Base-by-base conservation (phyloP, 2,113 vertebrate genomes). In the Gorsachius goisagi region DNA sequence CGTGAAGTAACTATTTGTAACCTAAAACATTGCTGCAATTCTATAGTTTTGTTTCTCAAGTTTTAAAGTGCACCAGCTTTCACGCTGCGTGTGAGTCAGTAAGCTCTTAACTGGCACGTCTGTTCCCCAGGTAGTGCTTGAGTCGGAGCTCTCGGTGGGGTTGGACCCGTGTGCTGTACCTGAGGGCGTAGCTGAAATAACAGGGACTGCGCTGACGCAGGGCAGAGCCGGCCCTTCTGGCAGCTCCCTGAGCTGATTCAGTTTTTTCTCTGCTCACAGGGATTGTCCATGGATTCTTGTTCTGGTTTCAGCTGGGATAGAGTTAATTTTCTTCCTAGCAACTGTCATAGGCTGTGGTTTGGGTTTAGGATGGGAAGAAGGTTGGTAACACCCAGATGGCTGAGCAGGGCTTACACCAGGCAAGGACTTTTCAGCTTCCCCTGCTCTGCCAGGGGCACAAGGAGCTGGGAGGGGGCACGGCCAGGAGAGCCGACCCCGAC, bases 91-190 rank as follows among this genome's bases (percentile, higher is more conserved):
- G 39, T 32, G 3, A 27, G 22, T 32, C 6, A 6, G 30, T 9
- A 15, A 52, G 67, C 32, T 37, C 27, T 6, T 19, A 8, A 10
- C 53, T 45, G 67, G 63, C 66, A 33, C 30, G 1, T 24, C 5
- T 7, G 0, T 7, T n/a, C 8, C 41, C 59, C 53, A 44, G 67
- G 39, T 0, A 17, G 63, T 5, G 45, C 33, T 0, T 4, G 12
- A 53, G 53, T 21, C 53, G 15, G 68, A 60, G 12, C 58, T 47
- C 23, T 12, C 45, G 8, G 37, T 56, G 68, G 1, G 9, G 53
- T 6, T 6, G 20, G 44, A 9, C 13, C 50, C 1, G 2, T 1
- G 1, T 14, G 78, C 63, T 27, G 55, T 44, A 14, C 22, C n/a
- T 7, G 28, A 26, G 64, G 69, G 23, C 26, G 71, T 4, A 55